Percentiles rank a stretch among this genome's conserved stretches.
Evolutionary conservation across 1,140 invertebrate genomes (phyloP).

Genomic region (Metaphire vulgaris): DNA sequence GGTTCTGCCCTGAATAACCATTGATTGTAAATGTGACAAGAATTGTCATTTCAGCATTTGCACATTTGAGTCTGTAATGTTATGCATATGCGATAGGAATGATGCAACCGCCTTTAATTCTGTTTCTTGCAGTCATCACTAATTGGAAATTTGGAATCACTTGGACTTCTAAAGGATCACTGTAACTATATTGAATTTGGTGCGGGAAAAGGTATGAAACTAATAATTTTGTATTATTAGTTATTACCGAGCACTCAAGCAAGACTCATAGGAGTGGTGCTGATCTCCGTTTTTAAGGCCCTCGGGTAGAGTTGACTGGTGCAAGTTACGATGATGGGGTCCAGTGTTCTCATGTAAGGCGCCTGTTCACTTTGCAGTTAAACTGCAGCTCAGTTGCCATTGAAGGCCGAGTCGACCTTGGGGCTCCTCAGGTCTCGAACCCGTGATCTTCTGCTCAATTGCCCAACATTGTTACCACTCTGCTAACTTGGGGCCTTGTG

Average conservation of each 20-base stretch:
- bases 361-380: neutral
- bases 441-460: no score
- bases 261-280: neutral
- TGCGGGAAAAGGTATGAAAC: slow-evolving; percentile 67
- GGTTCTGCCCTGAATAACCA: neutral
- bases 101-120: no score
- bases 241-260: no score
- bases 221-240: no score
- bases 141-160: slow-evolving; percentile 39
- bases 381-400: neutral
- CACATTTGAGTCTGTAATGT: neutral
- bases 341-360: neutral
- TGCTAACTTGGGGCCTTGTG: no score
- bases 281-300: neutral
- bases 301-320: neutral
- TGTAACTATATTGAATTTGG: slow-evolving; percentile 71
- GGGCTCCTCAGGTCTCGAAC: no score
- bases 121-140: slow-evolving; percentile 41
- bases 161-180: slow-evolving; percentile 34
- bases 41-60: neutral
- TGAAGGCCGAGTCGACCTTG: no score
- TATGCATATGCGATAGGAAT: no score
- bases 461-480: no score
- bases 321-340: neutral
- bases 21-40: neutral